phyloP scores from a whole-genome alignment of 2,888 invertebrate species.

The Drosophila emarginata region DNA sequence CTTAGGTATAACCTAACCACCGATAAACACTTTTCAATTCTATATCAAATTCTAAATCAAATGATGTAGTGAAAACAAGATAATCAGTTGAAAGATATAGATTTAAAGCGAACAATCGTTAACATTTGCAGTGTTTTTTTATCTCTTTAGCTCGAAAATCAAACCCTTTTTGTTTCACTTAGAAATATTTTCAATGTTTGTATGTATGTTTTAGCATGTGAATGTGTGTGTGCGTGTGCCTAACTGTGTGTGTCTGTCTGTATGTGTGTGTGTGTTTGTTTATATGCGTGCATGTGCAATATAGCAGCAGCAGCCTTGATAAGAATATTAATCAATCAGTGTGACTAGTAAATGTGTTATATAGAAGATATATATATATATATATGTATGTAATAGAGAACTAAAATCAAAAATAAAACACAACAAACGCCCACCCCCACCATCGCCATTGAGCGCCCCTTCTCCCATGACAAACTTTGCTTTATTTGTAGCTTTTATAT shows the following conservation, averaged over 20 bases:
- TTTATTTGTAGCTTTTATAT: neutral
- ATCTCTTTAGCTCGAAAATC: neutral
- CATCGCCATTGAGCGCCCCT: neutral
- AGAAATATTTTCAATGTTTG: neutral
- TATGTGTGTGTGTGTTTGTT: slow-evolving; percentile 14
- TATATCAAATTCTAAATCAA: too few relatives aligned
- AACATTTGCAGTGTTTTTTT: neutral
- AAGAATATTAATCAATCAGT: slow-evolving; percentile 10
- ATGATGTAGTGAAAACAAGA: too few relatives aligned
- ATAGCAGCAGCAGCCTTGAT: slow-evolving; percentile 20
- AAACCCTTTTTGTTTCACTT: neutral
- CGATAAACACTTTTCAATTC: too few relatives aligned
- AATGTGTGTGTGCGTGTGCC: neutral
- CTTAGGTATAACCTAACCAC: too few relatives aligned
- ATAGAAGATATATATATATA: neutral
- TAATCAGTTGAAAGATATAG: neutral
- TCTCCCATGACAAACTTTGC: neutral
- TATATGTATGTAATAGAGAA: slow-evolving; percentile 2
- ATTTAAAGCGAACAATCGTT: neutral
- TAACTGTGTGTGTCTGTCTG: slow-evolving; percentile 15
- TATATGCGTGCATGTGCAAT: slow-evolving; percentile 24
- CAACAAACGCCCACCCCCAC: neutral
- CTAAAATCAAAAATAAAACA: neutral
- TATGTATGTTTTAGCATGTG: neutral
- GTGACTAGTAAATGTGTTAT: slow-evolving; percentile 5